These are phyloP conservation scores for Agonopterix heracliana DNA, from an alignment of 2,888 invertebrate species.

Conservation along the genomic window DNA sequence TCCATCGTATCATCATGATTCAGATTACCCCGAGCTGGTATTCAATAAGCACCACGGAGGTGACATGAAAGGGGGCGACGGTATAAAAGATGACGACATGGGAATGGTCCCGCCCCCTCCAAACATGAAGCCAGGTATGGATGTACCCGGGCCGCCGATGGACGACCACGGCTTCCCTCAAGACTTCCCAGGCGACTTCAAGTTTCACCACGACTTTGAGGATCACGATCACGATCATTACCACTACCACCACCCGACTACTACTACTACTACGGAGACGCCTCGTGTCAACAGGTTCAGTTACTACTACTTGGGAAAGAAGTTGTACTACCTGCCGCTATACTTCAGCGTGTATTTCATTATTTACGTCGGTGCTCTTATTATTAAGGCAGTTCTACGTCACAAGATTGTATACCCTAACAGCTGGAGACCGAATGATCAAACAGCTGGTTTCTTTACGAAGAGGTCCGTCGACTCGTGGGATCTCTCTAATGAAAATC, in stretches of 20 bases:
- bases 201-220: slow-evolving; percentile 60
- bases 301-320: slow-evolving; percentile 85
- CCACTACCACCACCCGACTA: slow-evolving; percentile 49
- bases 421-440: slow-evolving; percentile 63
- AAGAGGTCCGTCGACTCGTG: slow-evolving; percentile 62
- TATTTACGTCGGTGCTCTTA: slow-evolving; percentile 82
- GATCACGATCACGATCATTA: slow-evolving; percentile 45
- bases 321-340: slow-evolving; percentile 84
- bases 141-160: slow-evolving; percentile 28
- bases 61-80: slow-evolving; percentile 1
- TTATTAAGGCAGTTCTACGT: slow-evolving; percentile 82
- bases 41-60: slow-evolving; percentile 45
- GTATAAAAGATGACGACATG: slow-evolving; percentile 32
- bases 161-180: slow-evolving; percentile 63
- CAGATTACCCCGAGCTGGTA: slow-evolving; percentile 53
- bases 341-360: slow-evolving; percentile 85
- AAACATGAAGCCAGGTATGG: slow-evolving; percentile 37
- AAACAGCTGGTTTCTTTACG: slow-evolving; percentile 56
- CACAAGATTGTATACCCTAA: slow-evolving; percentile 82
- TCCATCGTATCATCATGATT: slow-evolving; percentile 29
- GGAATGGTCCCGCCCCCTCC: slow-evolving; percentile 55
- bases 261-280: slow-evolving; percentile 67
- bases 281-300: slow-evolving; percentile 80
- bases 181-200: slow-evolving; percentile 63
- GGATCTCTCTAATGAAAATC: slow-evolving; percentile 64